Evolutionary conservation across 1,140 invertebrate genomes (phyloP).

Genomic region (Bombus superbus): DNA sequence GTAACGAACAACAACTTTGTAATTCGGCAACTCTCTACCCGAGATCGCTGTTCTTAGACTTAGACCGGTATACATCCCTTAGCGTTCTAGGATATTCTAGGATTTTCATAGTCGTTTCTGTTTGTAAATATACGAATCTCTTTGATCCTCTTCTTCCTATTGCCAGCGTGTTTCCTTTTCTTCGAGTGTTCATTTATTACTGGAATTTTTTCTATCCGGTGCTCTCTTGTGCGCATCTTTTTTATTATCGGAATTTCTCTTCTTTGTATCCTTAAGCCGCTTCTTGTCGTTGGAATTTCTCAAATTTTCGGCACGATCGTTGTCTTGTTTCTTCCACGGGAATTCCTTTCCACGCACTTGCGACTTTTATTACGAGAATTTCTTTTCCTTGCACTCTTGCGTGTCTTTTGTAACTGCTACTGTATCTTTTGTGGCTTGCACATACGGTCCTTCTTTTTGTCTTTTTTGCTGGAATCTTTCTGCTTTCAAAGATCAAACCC

Average conservation of each 20-base stretch:
- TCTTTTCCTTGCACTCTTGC: not conserved
- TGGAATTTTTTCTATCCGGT: not conserved
- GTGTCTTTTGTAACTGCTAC: not conserved
- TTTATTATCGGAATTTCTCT: not conserved
- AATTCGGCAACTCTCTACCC: not conserved
- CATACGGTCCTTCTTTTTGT: not conserved
- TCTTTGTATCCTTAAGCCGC: not conserved
- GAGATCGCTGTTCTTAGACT: not conserved
- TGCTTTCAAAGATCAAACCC: not conserved
- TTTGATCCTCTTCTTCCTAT: not conserved
- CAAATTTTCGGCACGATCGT: not conserved
- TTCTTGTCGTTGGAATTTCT: not conserved
- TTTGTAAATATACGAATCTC: not conserved
- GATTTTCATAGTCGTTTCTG: not conserved
- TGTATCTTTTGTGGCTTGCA: not conserved
- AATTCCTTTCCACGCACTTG: not conserved
- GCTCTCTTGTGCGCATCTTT: not conserved
- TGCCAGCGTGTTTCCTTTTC: not conserved
- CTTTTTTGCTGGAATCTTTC: not conserved
- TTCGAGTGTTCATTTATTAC: not conserved
- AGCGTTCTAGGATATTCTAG: not conserved
- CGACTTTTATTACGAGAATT: not conserved
- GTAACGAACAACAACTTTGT: not conserved
- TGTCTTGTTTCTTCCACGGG: not conserved
- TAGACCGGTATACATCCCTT: not conserved